A percentile compares a stretch with the other conserved stretches of the same genome.
phyloP scores from a whole-genome alignment of 64 coral and sea anemone genomes.

The Pocillopora verrucosa region DNA sequence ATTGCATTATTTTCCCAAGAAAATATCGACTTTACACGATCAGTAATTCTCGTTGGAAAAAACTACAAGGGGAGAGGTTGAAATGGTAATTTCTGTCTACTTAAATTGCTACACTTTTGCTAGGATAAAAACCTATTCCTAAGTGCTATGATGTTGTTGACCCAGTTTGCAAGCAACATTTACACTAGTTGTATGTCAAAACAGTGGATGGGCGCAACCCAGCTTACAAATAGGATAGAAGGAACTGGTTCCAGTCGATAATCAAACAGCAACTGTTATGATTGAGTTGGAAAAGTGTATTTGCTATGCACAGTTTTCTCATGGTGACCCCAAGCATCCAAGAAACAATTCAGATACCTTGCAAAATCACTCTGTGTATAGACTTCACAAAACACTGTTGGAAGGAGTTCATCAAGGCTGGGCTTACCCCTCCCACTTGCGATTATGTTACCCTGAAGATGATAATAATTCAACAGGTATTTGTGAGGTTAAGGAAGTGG shows the following conservation, averaged over 20 bases:
- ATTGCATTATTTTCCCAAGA: too few species aligned
- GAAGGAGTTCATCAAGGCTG: not conserved
- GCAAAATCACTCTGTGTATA: conserved; percentile 66
- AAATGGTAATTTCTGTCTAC: not conserved
- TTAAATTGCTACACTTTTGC: not conserved
- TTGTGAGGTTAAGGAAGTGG: conserved; percentile 55
- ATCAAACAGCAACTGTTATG: conserved; percentile 56
- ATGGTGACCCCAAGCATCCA: conserved; percentile 25
- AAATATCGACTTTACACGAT: too few species aligned
- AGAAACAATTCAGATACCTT: conserved; percentile 32
- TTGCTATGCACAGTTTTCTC: conserved; percentile 66
- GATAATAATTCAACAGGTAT: conserved; percentile 14
- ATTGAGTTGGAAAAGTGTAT: conserved; percentile 54
- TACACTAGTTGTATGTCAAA: conserved; percentile 66
- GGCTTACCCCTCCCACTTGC: conserved; percentile 31
- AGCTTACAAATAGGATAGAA: conserved; percentile 18
- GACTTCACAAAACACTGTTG: conserved; percentile 50
- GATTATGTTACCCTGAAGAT: conserved; percentile 44
- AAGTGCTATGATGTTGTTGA: conserved; percentile 32
- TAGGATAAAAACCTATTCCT: not conserved
- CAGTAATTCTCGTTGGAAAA: too few species aligned
- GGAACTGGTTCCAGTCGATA: conserved; percentile 19
- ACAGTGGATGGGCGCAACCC: too few species aligned
- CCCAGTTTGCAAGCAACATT: conserved; percentile 14
- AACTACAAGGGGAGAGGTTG: too few species aligned